These are phyloP conservation scores for Drosophila colorata DNA, from an alignment of 2,888 invertebrate genomes.

Conservation along the genomic window DNA sequence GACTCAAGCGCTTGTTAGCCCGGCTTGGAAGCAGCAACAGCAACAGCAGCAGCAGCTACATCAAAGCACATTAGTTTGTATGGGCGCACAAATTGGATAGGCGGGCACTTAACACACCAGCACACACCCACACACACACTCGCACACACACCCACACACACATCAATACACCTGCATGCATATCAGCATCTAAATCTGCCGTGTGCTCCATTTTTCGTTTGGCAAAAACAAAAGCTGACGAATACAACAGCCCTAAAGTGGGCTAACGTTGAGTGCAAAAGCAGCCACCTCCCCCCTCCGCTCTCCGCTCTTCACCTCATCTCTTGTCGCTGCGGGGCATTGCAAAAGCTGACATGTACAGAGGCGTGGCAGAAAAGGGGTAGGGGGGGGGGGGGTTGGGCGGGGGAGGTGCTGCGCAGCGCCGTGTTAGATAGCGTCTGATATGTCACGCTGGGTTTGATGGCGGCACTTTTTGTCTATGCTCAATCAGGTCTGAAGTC, in stretches of 20 bases:
- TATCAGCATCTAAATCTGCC: slow-evolving; percentile 75
- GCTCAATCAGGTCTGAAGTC: slow-evolving; percentile 68
- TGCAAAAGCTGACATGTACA: slow-evolving; percentile 59
- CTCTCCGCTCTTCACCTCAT: not conserved
- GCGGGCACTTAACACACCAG: slow-evolving; percentile 68
- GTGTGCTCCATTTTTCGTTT: slow-evolving; percentile 68
- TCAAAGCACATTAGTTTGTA: slow-evolving; percentile 78
- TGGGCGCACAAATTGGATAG: slow-evolving; percentile 75
- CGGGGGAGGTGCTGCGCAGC: not conserved
- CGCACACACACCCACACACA: slow-evolving; percentile 28
- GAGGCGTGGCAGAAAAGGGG: slow-evolving; percentile 4
- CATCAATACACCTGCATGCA: slow-evolving; percentile 42
- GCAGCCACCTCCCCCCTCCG: slow-evolving; percentile 6
- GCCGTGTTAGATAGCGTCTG: slow-evolving; percentile 50
- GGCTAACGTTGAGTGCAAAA: slow-evolving; percentile 72
- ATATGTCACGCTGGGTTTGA: slow-evolving; percentile 66
- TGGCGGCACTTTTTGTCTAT: slow-evolving; percentile 73
- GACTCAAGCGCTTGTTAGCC: slow-evolving; percentile 39
- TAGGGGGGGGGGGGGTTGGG: too few species aligned
- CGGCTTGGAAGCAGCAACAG: slow-evolving; percentile 14
- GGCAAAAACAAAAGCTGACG: slow-evolving; percentile 60
- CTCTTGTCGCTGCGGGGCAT: slow-evolving; percentile 59
- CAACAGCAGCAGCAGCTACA: slow-evolving; percentile 50
- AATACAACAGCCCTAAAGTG: slow-evolving; percentile 67
- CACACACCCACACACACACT: slow-evolving; percentile 34